Conservation (phyloP, 2,888 invertebrate species). For the Leptodirus hochenwartii region DNA sequence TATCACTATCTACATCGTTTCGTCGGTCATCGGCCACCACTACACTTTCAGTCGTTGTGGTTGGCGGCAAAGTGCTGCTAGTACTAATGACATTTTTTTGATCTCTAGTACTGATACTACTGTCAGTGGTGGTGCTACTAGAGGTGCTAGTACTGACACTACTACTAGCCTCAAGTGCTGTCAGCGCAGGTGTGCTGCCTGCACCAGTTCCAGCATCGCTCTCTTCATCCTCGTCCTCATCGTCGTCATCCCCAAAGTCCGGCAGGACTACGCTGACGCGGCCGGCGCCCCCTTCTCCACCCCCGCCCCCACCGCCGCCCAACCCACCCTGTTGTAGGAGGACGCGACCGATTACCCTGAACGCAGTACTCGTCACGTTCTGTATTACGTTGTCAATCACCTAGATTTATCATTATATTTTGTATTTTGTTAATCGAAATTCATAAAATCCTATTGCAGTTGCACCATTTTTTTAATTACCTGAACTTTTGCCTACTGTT, state of each 20-base stretch:
- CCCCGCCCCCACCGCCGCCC: conserved; percentile 28
- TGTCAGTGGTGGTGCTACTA: conserved; percentile 6
- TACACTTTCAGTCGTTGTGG: conserved; percentile 6
- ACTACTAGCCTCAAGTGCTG: too few relatives aligned
- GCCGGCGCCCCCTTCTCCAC: conserved; percentile 35
- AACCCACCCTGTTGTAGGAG: conserved; percentile 42
- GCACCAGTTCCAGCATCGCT: conserved; percentile 13
- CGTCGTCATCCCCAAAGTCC: conserved; percentile 47
- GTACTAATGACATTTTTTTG: conserved; percentile 2
- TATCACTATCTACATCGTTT: conserved; percentile 4
- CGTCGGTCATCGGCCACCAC: too few relatives aligned
- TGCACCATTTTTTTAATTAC: too few relatives aligned
- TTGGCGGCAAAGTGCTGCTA: conserved; percentile 5
- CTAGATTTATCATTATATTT: conserved; percentile 21
- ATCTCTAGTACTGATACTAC: conserved; percentile 1
- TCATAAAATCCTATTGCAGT: too few relatives aligned
- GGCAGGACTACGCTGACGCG: conserved; percentile 45
- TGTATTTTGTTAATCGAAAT: conserved; percentile 1
- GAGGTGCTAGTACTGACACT: conserved; percentile 10
- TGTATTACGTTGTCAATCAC: conserved; percentile 63
- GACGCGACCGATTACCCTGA: conserved; percentile 58
- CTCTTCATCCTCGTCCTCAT: conserved; percentile 35
- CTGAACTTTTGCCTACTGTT: too few relatives aligned
- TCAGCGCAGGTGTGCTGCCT: too few relatives aligned
- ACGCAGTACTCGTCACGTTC: conserved; percentile 49